Base-by-base conservation (phyloP, 2,888 invertebrate genomes). In the Xiphydria camelus region DNA sequence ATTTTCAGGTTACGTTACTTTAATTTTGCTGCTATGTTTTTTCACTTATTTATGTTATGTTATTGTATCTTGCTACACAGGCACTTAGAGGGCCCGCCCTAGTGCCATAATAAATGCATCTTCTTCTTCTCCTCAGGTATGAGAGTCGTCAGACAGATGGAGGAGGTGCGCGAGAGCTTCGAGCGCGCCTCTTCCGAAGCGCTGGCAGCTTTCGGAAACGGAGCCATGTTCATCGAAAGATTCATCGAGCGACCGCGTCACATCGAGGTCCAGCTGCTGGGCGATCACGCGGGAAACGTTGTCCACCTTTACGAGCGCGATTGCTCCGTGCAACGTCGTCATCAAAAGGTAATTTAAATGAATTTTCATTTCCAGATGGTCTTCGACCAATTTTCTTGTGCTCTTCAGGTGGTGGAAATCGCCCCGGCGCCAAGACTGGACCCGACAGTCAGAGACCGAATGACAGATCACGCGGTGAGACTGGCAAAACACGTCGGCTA, bases 241-340 rank as follows among this genome's bases (percentile, higher is more conserved):
- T 99, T 98, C 76, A 95, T 99, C 47, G 98, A 98, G 74, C 82
- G 96, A 51, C 99, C 99, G 0, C 80, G 99, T 17, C 99, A 99
- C 74, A 98, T 99, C 68, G 99, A 99, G 78, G 97, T 96, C 9
- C 95, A 96, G 73, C 78, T 95, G 39, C 76, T 94, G 45, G 86
- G 96, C 62, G 99, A 99, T 75, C 87, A 91, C 59, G 90, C 92
- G 1, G 98, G 98, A 20, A 96, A 98, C 75, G 91, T 98, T 4
- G 89, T 98, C 0, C 99, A 99, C 77, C 79, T 99, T 33, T 97
- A 86, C 76, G 99, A 99, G 77, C 83, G 99, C 39, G 99, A 99
- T 75, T 99, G 99, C 74, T 97, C 97, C 0, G 98, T 99, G 0
- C 99, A 99, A 76, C 82, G 99, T 44, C 83, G 99, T 18, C 98